Evolutionary conservation across 2,888 invertebrate species (phyloP).

Genomic region (Machimus rusticus): DNA sequence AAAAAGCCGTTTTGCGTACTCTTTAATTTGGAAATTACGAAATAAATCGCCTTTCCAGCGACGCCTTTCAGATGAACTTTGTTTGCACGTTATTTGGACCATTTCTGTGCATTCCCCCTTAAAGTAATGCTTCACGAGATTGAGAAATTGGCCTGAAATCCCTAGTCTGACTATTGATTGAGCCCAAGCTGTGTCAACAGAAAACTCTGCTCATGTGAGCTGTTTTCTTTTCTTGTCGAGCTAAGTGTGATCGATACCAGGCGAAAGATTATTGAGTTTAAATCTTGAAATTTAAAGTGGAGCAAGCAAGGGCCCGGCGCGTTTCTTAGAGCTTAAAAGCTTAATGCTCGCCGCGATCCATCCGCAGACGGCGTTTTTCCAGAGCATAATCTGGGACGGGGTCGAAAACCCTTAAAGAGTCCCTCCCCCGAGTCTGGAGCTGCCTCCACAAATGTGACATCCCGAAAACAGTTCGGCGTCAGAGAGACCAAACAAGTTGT

Average conservation of each 20-base stretch:
- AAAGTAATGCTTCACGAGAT: not conserved
- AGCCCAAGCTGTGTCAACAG: not conserved
- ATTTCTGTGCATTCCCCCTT: not conserved
- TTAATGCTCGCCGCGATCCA: not conserved
- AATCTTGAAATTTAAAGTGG: not conserved
- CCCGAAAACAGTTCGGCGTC: not conserved
- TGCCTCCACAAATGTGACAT: not conserved
- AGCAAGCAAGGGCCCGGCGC: not conserved
- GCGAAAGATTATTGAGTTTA: not conserved
- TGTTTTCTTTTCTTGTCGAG: not conserved
- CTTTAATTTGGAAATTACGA: not conserved
- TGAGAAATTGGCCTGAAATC: not conserved
- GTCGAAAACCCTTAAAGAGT: not conserved
- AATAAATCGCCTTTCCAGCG: not conserved
- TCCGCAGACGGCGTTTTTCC: not conserved
- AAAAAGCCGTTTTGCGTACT: not conserved
- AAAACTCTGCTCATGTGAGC: not conserved
- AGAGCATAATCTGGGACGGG: not conserved
- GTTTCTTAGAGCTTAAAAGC: not conserved
- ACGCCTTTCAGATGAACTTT: not conserved
- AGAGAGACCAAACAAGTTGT: not conserved
- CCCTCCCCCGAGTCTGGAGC: not conserved
- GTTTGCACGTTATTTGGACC: not conserved
- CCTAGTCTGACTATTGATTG: not conserved
- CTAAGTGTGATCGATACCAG: not conserved